Percentiles rank a stretch among this genome's conserved stretches.
Conservation (phyloP, 2,113 vertebrate species). For the Zosterops lateralis region DNA sequence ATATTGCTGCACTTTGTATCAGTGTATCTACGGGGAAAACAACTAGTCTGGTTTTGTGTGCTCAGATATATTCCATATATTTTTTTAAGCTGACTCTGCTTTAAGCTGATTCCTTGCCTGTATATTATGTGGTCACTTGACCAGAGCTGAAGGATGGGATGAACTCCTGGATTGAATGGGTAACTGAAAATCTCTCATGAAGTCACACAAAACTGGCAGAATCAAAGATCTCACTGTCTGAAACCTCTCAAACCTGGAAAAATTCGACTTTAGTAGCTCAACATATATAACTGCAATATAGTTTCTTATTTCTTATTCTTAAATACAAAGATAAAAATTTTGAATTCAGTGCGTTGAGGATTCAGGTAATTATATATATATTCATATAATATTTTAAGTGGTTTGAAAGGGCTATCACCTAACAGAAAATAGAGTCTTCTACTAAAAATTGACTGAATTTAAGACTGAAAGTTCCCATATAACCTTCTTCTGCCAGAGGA, state of each 20-base stretch:
- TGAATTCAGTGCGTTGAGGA: not conserved
- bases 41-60: accelerated
- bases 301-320: not conserved
- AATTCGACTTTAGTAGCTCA: not conserved
- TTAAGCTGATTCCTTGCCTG: not conserved
- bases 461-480: not conserved
- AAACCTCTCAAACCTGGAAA: not conserved
- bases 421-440: not conserved
- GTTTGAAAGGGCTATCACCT: not conserved
- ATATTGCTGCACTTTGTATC: not conserved
- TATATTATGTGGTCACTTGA: not conserved
- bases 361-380: not conserved
- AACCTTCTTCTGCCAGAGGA: not conserved
- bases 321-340: not conserved
- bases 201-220: not conserved
- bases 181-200: not conserved
- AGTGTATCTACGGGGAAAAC: not conserved
- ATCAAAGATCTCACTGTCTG: not conserved
- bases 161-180: not conserved
- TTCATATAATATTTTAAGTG: not conserved
- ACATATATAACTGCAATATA: not conserved
- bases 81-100: not conserved
- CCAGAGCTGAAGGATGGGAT: not conserved
- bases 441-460: not conserved
- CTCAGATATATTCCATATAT: not conserved